Conservation (phyloP, 2,113 vertebrate genomes). For the Isurus oxyrinchus region DNA sequence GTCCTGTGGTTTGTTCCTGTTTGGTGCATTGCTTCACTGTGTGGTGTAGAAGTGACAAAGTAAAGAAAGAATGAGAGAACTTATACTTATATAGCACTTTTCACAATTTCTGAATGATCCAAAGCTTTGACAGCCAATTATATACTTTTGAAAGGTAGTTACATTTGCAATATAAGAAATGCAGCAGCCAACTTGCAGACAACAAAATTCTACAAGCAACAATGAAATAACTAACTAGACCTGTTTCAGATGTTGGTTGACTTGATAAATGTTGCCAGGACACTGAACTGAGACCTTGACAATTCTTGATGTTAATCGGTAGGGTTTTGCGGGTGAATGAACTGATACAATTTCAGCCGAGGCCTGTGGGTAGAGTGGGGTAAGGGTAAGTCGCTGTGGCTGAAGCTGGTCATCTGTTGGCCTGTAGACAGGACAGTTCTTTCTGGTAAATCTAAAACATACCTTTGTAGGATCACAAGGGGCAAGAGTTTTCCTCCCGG, state of each 20-base stretch:
- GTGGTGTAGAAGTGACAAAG: neutral
- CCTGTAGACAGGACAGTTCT: too few relatives aligned
- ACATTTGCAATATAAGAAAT: neutral
- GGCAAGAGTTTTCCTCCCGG: too few relatives aligned
- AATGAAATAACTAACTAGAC: neutral
- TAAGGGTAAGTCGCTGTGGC: too few relatives aligned
- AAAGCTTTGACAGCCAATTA: neutral
- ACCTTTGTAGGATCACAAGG: too few relatives aligned
- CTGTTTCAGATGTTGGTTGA: neutral
- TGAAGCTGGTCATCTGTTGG: too few relatives aligned
- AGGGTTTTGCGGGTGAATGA: too few relatives aligned
- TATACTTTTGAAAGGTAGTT: neutral
- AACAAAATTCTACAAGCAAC: neutral
- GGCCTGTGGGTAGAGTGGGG: too few relatives aligned
- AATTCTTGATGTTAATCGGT: too few relatives aligned
- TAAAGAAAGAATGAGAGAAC: neutral
- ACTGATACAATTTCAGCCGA: too few relatives aligned
- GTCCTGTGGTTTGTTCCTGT: neutral
- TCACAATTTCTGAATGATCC: neutral
- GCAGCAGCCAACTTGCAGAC: neutral
- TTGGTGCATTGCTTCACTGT: neutral
- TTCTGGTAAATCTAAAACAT: too few relatives aligned
- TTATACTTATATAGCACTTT: neutral
- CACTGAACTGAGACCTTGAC: too few relatives aligned
- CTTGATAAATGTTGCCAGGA: too few relatives aligned